A percentile compares a stretch with the other conserved stretches of the same genome.
Evolutionary conservation across 2,888 invertebrate genomes (phyloP).

Genomic region (Ephialtes manifestator): DNA sequence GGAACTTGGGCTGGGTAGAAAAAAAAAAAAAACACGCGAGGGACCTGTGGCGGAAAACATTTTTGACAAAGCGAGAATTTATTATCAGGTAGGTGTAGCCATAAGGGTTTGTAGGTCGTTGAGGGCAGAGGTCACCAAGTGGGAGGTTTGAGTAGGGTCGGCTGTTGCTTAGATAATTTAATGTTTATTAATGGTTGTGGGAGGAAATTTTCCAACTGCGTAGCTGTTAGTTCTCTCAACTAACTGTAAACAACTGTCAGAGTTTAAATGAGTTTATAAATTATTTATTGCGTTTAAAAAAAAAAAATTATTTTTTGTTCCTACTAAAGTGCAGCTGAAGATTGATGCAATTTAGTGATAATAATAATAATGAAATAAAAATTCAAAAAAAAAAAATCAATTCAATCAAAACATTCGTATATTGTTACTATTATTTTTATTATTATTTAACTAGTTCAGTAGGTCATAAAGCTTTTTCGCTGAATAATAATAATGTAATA

Average conservation of each 20-base stretch:
- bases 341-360: not conserved
- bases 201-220: not conserved
- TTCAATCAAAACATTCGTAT: too few relatives aligned
- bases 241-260: not conserved
- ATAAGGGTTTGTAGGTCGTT: conserved; percentile 10
- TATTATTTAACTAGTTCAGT: too few relatives aligned
- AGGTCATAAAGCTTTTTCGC: too few relatives aligned
- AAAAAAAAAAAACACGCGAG: conserved; percentile 3
- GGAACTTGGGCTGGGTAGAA: not conserved
- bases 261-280: not conserved
- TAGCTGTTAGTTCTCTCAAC: not conserved
- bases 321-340: not conserved
- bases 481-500: too few relatives aligned
- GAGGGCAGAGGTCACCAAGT: conserved; percentile 30
- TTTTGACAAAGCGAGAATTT: conserved; percentile 42
- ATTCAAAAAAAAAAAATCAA: too few relatives aligned
- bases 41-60: conserved; percentile 5
- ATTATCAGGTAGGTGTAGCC: conserved; percentile 14
- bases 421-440: too few relatives aligned
- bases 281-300: not conserved
- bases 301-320: not conserved
- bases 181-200: conserved; percentile 50
- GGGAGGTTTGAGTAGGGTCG: not conserved
- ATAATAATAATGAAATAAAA: too few relatives aligned
- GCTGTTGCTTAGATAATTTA: conserved; percentile 18